A percentile compares a stretch with the other conserved stretches of the same genome.
Conservation (phyloP, 2,113 vertebrate genomes). For the Regulus satrapa region DNA sequence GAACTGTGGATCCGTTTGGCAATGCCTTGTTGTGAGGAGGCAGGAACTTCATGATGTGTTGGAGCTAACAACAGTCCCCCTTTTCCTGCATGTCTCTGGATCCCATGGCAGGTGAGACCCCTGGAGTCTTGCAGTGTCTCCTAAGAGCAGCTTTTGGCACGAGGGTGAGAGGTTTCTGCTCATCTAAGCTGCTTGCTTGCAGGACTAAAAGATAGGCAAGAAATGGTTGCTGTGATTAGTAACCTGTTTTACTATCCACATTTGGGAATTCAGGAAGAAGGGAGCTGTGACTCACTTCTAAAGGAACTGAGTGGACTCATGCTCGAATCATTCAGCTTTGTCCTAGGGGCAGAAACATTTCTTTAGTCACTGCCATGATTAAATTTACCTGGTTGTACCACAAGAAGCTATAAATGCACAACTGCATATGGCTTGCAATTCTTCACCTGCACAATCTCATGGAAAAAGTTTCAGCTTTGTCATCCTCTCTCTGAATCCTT, state of each 20-base stretch:
- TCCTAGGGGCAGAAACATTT: not conserved
- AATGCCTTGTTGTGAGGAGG: not conserved
- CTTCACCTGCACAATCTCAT: not conserved
- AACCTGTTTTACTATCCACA: not conserved
- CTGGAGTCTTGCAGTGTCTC: not conserved
- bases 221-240: not conserved
- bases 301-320: conserved; percentile 1
- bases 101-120: not conserved
- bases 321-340: not conserved
- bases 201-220: not conserved
- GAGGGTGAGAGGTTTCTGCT: not conserved
- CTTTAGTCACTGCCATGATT: not conserved
- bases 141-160: not conserved
- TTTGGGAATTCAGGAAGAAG: not conserved
- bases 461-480: not conserved
- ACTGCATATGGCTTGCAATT: not conserved
- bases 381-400: not conserved
- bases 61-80: not conserved
- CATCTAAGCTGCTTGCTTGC: not conserved
- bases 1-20: not conserved
- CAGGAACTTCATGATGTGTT: not conserved
- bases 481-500: not conserved
- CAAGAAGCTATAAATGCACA: not conserved
- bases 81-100: not conserved
- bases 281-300: conserved; percentile 5